Evolutionary conservation across 1,140 invertebrate species (phyloP), one percentile per base, ranked within the genome.

Genomic region (Akabosia matsudoensis): DNA sequence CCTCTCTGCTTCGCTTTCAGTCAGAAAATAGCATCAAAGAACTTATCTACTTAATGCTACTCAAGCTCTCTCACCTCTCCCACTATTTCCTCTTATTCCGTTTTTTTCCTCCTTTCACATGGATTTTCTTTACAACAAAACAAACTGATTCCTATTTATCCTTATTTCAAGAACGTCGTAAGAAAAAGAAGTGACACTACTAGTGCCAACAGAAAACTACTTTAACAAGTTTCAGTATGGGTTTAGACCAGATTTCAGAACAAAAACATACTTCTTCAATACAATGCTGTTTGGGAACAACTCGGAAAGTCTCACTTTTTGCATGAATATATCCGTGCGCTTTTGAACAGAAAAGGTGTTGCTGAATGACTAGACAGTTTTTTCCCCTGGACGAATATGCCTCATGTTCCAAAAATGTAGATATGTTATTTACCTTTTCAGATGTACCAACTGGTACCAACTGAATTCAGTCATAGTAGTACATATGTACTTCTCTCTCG

Each of bases 141-240:
- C 24, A 30, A 31, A 4, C 30, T 28, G 24, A 67, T 67, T 67
- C 61, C 61, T 67, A 67, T 67, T 67, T 67, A 67, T 67, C 61
- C 61, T 67, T 67, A n/a, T 67, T 67, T 31, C 31, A 67, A 67
- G 24, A 67, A 31, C 28, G 22, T 30, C 4, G 31, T 16, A 7
- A 14, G 4, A 7, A 61, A 61, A 7, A n/a, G 54, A 4, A 61
- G 24, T 22, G 24, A 22, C 18, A 45, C 7, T 45, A 61, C 7
- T n/a, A n/a, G n/a, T 61, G 54, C 14, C n/a, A 16, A 61, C 54
- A 61, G 14, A n/a, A n/a, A n/a, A n/a, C n/a, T n/a, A n/a, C n/a
- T n/a, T n/a, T n/a, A n/a, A n/a, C n/a, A n/a, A n/a, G n/a, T n/a
- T n/a, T n/a, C n/a, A n/a, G n/a, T n/a, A n/a, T n/a, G n/a, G n/a